These are phyloP conservation scores for Sclerodermus sp. DNA, from an alignment of 2,888 invertebrate species.

Conservation along the genomic window DNA sequence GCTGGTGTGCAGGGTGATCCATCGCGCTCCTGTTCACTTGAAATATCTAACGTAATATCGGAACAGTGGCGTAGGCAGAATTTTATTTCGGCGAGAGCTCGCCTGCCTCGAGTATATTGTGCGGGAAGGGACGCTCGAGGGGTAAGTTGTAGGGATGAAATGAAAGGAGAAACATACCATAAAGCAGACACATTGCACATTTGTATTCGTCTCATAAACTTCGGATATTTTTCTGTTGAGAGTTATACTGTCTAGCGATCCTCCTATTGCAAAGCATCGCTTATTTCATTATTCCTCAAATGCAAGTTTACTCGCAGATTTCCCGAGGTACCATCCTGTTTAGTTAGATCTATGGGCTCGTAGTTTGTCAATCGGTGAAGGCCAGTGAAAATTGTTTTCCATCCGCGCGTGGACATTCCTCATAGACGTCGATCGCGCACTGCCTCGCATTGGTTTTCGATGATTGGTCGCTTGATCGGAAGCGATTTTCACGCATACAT, in stretches of 20 bases:
- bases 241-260: conserved; percentile 12
- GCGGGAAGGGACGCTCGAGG: conserved; percentile 8
- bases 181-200: conserved; percentile 25
- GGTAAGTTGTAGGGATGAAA: conserved; percentile 7
- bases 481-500: conserved; percentile 40
- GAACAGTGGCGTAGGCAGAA: conserved; percentile 30
- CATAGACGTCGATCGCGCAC: conserved; percentile 9
- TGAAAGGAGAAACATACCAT: conserved; percentile 22
- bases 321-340: conserved; percentile 4
- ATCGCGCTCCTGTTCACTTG: conserved; percentile 17
- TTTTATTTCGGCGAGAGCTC: conserved; percentile 24
- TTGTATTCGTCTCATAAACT: conserved; percentile 30
- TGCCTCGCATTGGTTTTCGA: conserved; percentile 47
- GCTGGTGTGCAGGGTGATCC: conserved; percentile 12
- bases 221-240: conserved; percentile 19
- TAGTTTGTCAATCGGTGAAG: too few relatives aligned
- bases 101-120: conserved; percentile 19
- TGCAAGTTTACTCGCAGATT: not conserved
- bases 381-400: not conserved
- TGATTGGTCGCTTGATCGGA: conserved; percentile 49
- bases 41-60: conserved; percentile 34
- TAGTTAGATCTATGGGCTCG: not conserved
- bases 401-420: not conserved
- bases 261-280: too few relatives aligned
- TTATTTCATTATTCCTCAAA: not conserved